Evolutionary conservation across 1,140 invertebrate genomes (phyloP).

Genomic region (Bombus difficillimus): DNA sequence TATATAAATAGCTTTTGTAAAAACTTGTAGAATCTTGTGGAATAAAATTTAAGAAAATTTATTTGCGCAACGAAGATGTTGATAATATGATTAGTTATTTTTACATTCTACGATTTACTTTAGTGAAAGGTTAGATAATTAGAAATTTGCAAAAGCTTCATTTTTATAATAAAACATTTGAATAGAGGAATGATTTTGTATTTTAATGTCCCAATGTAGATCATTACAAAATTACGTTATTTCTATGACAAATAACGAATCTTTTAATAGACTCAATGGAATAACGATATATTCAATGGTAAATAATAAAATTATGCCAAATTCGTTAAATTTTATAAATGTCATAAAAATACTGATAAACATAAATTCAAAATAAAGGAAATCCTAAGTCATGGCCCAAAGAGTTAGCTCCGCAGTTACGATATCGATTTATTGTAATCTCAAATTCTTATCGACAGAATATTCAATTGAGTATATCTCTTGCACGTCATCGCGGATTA

Average conservation of each 20-base stretch:
- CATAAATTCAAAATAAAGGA: no score
- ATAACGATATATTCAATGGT: no score
- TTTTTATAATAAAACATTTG: no score
- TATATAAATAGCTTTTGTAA: no score
- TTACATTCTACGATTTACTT: background rate
- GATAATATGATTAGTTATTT: background rate
- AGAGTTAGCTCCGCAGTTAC: background rate
- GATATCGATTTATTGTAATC: constrained; percentile 24
- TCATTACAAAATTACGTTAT: no score
- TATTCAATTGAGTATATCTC: constrained; percentile 27
- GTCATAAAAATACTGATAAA: background rate
- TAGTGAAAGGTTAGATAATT: background rate
- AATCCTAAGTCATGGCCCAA: background rate
- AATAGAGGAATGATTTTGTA: no score
- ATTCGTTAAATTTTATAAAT: background rate
- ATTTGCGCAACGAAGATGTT: background rate
- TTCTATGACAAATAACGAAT: no score
- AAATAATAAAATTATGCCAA: background rate
- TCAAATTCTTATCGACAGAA: constrained; percentile 18
- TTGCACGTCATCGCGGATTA: constrained; percentile 24
- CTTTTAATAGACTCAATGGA: no score
- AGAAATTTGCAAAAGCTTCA: background rate
- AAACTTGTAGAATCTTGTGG: no score
- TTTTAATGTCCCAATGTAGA: no score
- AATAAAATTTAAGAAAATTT: background rate